phyloP scores from a whole-genome alignment of 2,113 vertebrate genomes.

The Myanophis thanlyinensis region DNA sequence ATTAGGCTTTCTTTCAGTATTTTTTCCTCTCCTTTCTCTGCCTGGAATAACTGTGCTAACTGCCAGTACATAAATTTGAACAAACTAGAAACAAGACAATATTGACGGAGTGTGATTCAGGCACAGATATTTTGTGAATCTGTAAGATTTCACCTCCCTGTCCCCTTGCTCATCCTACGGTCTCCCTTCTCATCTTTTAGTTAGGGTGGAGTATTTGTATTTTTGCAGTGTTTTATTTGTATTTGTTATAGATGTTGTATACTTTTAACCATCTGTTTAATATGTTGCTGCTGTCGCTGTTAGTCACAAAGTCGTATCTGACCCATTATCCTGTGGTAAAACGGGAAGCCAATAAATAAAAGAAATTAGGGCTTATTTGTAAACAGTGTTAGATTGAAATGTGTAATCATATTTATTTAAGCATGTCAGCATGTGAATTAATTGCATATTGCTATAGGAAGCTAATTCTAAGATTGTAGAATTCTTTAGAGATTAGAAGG shows the following conservation, averaged over 20 bases:
- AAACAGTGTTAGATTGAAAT: not conserved
- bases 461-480: not conserved
- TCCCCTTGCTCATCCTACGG: not conserved
- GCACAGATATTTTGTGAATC: not conserved
- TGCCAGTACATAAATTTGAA: not conserved
- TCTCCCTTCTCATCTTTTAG: not conserved
- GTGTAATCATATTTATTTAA: not conserved
- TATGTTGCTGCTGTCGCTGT: no score
- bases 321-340: no score
- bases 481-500: not conserved
- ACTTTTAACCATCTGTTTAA: not conserved
- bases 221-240: not conserved
- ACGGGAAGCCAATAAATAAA: no score
- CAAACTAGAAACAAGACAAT: conserved; percentile 5
- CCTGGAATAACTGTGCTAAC: not conserved
- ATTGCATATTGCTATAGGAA: not conserved
- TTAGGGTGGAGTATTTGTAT: not conserved
- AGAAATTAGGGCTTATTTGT: not conserved
- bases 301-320: no score
- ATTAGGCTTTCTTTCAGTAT: not conserved
- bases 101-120: not conserved
- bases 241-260: not conserved
- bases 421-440: not conserved
- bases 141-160: not conserved
- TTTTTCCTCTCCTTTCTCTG: not conserved